A percentile compares a stretch with the other conserved stretches of the same genome.
phyloP scores from a whole-genome alignment of 2,113 vertebrate genomes.

The Murina feae region DNA sequence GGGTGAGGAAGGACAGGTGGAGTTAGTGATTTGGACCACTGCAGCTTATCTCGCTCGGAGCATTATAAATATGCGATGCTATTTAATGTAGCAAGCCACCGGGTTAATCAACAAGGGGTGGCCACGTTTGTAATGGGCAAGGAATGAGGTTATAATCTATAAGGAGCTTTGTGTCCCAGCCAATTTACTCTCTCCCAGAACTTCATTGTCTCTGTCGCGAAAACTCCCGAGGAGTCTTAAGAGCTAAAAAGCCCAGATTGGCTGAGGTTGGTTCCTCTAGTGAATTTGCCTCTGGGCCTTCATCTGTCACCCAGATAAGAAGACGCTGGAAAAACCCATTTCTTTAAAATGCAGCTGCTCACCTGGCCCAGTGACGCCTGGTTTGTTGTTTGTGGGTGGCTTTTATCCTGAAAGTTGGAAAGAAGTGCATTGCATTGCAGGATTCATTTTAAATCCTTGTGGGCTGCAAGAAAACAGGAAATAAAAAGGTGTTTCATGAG shows the following conservation, averaged over 20 bases:
- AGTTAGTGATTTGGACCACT: conserved; percentile 46
- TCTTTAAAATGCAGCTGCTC: conserved; percentile 27
- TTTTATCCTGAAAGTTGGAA: conserved; percentile 17
- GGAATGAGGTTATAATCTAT: conserved; percentile 62
- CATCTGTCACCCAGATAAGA: not conserved
- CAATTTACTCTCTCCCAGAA: conserved; percentile 60
- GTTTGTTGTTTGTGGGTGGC: not conserved
- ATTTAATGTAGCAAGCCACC: conserved; percentile 62
- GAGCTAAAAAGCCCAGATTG: not conserved
- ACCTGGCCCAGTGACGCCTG: not conserved
- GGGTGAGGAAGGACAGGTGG: conserved; percentile 23
- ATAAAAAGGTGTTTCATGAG: not conserved
- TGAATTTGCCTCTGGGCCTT: not conserved
- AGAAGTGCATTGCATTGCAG: not conserved
- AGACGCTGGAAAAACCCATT: conserved; percentile 30
- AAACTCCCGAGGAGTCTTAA: not conserved
- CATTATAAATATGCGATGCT: conserved; percentile 70
- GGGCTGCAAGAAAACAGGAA: not conserved
- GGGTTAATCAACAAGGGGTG: conserved; percentile 76
- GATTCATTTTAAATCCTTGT: conserved; percentile 23
- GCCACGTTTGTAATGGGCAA: conserved; percentile 70
- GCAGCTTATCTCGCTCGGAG: conserved; percentile 41
- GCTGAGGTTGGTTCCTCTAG: not conserved
- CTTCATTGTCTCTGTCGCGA: conserved; percentile 5
- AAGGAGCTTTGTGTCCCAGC: conserved; percentile 60